Percentiles rank a stretch among this genome's conserved stretches.
phyloP scores from a whole-genome alignment of 2,113 vertebrate species.

The Aepyceros melampus region DNA sequence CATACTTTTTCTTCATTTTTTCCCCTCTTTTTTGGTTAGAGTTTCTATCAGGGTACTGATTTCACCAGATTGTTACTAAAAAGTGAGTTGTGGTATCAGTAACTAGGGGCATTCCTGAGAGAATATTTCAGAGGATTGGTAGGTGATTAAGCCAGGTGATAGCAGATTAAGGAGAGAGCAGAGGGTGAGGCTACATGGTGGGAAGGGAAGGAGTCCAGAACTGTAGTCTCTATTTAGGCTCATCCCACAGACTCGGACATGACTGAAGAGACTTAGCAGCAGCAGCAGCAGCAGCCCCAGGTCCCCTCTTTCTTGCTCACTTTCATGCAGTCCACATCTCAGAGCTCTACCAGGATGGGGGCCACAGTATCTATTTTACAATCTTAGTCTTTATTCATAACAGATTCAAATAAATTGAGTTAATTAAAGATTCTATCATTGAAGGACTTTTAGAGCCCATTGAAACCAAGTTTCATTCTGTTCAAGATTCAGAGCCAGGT shows the following conservation, averaged over 20 bases:
- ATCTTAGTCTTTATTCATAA: neutral
- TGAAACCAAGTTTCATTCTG: neutral
- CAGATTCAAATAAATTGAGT: neutral
- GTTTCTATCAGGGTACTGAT: neutral
- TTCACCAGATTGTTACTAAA: neutral
- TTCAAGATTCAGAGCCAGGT: neutral
- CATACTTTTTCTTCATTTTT: neutral
- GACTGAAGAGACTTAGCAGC: no score
- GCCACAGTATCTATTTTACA: neutral
- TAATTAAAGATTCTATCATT: neutral
- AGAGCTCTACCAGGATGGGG: neutral
- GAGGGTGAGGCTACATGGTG: neutral
- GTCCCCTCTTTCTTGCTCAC: neutral
- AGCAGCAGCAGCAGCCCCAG: no score
- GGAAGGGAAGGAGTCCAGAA: neutral
- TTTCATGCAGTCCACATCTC: neutral
- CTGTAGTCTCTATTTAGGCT: neutral
- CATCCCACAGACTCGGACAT: neutral
- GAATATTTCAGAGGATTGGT: neutral
- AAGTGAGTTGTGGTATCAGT: neutral
- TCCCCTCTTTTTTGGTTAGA: neutral
- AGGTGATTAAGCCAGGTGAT: neutral
- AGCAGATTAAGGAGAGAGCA: neutral
- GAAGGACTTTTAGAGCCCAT: neutral
- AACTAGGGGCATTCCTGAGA: neutral